These are phyloP conservation scores for Limnephilus marmoratus DNA, from an alignment of 2,888 invertebrate species.

Conservation along the genomic window DNA sequence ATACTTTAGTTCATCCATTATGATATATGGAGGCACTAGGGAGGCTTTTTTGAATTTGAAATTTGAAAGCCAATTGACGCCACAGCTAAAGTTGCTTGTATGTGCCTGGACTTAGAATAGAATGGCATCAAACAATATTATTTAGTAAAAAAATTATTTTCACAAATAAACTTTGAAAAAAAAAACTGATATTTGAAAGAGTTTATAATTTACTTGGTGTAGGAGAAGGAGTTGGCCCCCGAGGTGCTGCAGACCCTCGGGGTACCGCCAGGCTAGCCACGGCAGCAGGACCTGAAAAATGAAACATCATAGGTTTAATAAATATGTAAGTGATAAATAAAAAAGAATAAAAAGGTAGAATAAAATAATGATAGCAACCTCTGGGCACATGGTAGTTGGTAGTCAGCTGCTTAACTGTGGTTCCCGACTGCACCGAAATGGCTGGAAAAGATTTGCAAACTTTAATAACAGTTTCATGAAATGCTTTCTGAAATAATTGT, in stretches of 20 bases:
- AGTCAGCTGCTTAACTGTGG: conserved; percentile 70
- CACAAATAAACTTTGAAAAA: too few relatives aligned
- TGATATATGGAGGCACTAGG: too few relatives aligned
- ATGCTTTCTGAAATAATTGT: background rate
- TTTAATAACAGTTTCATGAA: background rate
- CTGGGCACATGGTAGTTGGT: conserved; percentile 74
- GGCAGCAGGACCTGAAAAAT: conserved; percentile 80
- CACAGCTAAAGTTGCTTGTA: too few relatives aligned
- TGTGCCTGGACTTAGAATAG: too few relatives aligned
- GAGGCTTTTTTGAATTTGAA: too few relatives aligned
- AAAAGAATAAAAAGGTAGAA: background rate
- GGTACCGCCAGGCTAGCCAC: conserved; percentile 86
- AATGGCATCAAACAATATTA: too few relatives aligned
- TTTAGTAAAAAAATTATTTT: too few relatives aligned
- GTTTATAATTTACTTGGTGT: conserved; percentile 35
- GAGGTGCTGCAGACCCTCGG: conserved; percentile 81
- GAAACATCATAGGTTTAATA: background rate
- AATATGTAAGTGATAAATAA: background rate
- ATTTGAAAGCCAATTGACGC: too few relatives aligned
- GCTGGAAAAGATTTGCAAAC: conserved; percentile 46
- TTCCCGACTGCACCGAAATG: conserved; percentile 66
- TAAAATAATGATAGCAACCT: conserved; percentile 53
- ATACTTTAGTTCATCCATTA: too few relatives aligned
- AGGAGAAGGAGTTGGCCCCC: conserved; percentile 68
- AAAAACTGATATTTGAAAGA: background rate